These are phyloP conservation scores for Melangyna quadrimaculata DNA, from an alignment of 2,888 invertebrate genomes.

Conservation along the genomic window DNA sequence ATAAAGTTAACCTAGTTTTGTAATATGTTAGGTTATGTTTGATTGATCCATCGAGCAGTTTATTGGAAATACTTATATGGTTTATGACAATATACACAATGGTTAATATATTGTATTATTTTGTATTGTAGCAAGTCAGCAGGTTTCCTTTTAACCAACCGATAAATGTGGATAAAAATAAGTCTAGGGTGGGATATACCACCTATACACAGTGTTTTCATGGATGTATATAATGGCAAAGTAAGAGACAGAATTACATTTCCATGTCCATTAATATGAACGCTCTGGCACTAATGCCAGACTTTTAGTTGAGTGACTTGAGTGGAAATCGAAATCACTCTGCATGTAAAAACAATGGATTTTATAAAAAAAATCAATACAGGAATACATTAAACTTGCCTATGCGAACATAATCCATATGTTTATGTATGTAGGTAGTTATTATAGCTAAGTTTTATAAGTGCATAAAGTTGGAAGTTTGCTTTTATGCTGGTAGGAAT, in stretches of 20 bases:
- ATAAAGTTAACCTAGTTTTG: slow-evolving; percentile 62
- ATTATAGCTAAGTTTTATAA: not conserved
- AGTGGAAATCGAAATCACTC: slow-evolving; percentile 43
- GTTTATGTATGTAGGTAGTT: not conserved
- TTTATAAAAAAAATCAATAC: slow-evolving; percentile 38
- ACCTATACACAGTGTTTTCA: not conserved
- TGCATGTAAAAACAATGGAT: slow-evolving; percentile 7
- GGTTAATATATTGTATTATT: too few species aligned
- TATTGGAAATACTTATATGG: slow-evolving; percentile 23
- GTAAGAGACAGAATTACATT: slow-evolving; percentile 1
- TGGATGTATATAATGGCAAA: not conserved
- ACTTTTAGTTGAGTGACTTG: slow-evolving; percentile 51
- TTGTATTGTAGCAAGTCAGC: too few species aligned
- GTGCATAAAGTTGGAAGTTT: not conserved
- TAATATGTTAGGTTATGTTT: slow-evolving; percentile 25
- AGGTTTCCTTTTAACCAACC: slow-evolving; percentile 34
- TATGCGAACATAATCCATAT: not conserved
- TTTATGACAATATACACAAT: slow-evolving; percentile 36
- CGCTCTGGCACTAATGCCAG: slow-evolving; percentile 32
- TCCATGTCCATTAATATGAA: slow-evolving; percentile 20
- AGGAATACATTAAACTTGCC: slow-evolving; percentile 3
- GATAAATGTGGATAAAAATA: slow-evolving; percentile 32
- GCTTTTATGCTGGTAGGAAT: not conserved
- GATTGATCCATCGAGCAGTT: slow-evolving; percentile 45
- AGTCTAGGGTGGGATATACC: slow-evolving; percentile 8